These are phyloP conservation scores for Melanostoma mellinum DNA, from an alignment of 2,888 invertebrate species.

Conservation along the genomic window DNA sequence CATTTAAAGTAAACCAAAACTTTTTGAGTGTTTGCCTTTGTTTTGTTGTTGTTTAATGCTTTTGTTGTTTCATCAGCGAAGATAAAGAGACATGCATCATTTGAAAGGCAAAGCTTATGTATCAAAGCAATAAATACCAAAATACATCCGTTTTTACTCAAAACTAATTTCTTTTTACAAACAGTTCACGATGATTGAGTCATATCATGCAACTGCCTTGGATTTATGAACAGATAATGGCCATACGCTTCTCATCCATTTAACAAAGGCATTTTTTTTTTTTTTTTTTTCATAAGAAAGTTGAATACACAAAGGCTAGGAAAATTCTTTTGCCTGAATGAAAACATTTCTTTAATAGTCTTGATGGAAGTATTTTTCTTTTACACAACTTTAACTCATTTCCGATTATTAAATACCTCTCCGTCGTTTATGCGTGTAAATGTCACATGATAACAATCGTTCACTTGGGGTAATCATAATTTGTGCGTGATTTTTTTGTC, in stretches of 20 bases:
- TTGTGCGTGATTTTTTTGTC: constrained; percentile 33
- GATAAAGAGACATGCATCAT: too few relatives aligned
- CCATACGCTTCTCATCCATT: neutral
- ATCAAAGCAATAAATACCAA: too few relatives aligned
- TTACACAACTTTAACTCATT: constrained; percentile 30
- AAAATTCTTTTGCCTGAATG: too few relatives aligned
- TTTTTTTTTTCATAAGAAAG: too few relatives aligned
- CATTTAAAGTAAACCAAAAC: too few relatives aligned
- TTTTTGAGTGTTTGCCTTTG: too few relatives aligned
- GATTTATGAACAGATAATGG: constrained; percentile 7
- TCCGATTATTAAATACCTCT: constrained; percentile 43
- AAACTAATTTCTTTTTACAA: too few relatives aligned
- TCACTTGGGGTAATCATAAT: constrained; percentile 59
- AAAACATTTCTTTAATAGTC: neutral
- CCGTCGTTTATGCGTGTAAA: constrained; percentile 63
- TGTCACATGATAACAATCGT: constrained; percentile 51
- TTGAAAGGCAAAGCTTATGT: too few relatives aligned
- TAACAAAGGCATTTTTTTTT: neutral
- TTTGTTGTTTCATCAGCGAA: too few relatives aligned
- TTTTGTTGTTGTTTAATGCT: too few relatives aligned
- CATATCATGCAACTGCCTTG: neutral
- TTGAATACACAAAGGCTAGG: too few relatives aligned
- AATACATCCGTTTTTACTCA: too few relatives aligned
- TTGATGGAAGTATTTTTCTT: neutral
- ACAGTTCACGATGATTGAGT: neutral